Evolutionary conservation across 2,113 vertebrate species (phyloP), one percentile per base, ranked within the genome.

Genomic region (Mugil cephalus): DNA sequence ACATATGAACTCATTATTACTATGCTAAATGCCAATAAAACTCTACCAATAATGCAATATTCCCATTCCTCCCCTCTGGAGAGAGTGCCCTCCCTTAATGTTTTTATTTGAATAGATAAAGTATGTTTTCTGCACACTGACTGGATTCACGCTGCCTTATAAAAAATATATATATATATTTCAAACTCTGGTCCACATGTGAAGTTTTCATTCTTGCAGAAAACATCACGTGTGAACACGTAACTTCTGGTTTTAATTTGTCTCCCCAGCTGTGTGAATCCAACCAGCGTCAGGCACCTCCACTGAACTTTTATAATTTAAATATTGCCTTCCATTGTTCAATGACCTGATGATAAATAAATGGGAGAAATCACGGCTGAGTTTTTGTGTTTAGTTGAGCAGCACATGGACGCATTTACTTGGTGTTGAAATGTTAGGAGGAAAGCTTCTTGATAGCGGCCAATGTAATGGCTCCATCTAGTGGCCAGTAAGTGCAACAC

Each of bases 241-340:
- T 50, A 48, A 54, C 0, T 15, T 73, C n/a, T 39, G n/a, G 14
- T 60, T 55, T 54, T 7, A 21, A 54, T 65, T 53, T 81, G 47
- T 50, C 48, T 40, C 13, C 21, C 40, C 14, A 34, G 70, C 55
- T 19, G 62, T 87, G 76, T 86, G 79, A 85, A 60, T 85, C 70
- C 75, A 80, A 63, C 65, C 84, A 87, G 55, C 63, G 82, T 77
- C 78, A 65, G 71, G 78, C 47, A 17, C 68, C 81, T 82, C 77
- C 75, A 73, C 86, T 82, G 61, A 78, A 84, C 69, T 89, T 94
- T 93, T 94, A 80, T 92, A 92, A 93, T 91, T 93, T 93, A 91
- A 93, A 91, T 89, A 90, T 80, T 81, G 85, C 85, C 82, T 92
- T 92, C 79, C 90, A 91, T 89, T 93, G 90, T 92, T 87, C 81